Evolutionary conservation across 2,888 invertebrate genomes (phyloP).

Genomic region (Lottia scabra): DNA sequence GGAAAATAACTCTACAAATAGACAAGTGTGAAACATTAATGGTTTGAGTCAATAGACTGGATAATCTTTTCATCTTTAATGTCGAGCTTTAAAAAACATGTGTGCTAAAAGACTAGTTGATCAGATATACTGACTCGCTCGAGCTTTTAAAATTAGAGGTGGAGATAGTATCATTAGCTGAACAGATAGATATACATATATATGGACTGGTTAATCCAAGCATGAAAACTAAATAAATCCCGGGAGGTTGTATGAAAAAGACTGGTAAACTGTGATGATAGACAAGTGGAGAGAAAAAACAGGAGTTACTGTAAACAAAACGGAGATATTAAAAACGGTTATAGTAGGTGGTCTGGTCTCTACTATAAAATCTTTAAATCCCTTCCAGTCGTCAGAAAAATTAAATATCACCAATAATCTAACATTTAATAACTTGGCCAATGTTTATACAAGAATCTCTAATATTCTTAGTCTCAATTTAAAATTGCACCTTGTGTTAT

Average conservation of each 20-base stretch:
- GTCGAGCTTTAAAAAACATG: conserved; percentile 4
- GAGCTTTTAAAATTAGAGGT: conserved; percentile 4
- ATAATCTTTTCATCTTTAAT: conserved; percentile 2
- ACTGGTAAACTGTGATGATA: conserved; percentile 5
- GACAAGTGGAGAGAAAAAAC: conserved; percentile 7
- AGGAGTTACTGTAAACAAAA: conserved; percentile 2
- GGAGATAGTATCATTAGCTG: neutral
- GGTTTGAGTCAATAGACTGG: neutral
- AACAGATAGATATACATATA: neutral
- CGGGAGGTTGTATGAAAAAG: neutral
- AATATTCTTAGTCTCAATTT: too few relatives aligned
- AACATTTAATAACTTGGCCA: too few relatives aligned
- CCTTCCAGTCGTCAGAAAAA: too few relatives aligned
- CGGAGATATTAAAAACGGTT: neutral
- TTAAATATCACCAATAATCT: too few relatives aligned
- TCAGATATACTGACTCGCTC: neutral
- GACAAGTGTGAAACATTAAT: conserved; percentile 4
- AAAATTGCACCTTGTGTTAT: too few relatives aligned
- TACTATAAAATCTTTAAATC: neutral
- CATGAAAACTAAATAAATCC: conserved; percentile 4
- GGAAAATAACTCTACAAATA: conserved; percentile 7
- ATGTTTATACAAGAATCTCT: too few relatives aligned
- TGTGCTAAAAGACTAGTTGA: conserved; percentile 2
- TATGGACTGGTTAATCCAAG: conserved; percentile 1
- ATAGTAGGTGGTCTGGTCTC: conserved; percentile 5